These are phyloP conservation scores for Thermophis baileyi DNA, from an alignment of 2,113 vertebrate species.

Conservation along the genomic window DNA sequence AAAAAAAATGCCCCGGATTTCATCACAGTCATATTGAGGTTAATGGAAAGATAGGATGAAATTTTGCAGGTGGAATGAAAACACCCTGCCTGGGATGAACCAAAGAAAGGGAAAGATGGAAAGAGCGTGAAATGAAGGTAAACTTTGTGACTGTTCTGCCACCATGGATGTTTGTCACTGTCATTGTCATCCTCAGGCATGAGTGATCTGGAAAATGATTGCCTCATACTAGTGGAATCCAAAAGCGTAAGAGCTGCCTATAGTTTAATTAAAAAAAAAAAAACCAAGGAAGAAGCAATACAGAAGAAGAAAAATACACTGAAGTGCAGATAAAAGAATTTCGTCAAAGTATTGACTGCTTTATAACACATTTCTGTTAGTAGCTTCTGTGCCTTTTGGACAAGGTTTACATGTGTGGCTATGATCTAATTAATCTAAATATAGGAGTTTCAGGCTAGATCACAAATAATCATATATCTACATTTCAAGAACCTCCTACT, in stretches of 20 bases:
- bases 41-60: constrained; percentile 70
- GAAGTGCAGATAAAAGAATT: background rate
- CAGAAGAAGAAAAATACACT: background rate
- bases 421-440: background rate
- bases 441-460: background rate
- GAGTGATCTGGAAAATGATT: constrained; percentile 70
- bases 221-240: constrained; percentile 66
- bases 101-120: constrained; percentile 68
- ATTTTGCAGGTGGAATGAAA: constrained; percentile 66
- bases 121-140: constrained; percentile 67
- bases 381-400: background rate
- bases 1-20: constrained; percentile 65
- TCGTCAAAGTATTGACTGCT: background rate
- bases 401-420: background rate
- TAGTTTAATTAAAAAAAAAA: background rate
- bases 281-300: background rate
- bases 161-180: constrained; percentile 65
- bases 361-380: background rate
- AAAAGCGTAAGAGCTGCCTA: constrained; percentile 68
- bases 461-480: background rate
- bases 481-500: background rate
- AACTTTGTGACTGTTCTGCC: constrained; percentile 67
- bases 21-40: constrained; percentile 69
- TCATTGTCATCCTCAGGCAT: constrained; percentile 64
- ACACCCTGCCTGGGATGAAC: constrained; percentile 72